A percentile compares a stretch with the other conserved stretches of the same genome.
phyloP scores from a whole-genome alignment of 2,113 vertebrate genomes.

The Sterna hirundo region DNA sequence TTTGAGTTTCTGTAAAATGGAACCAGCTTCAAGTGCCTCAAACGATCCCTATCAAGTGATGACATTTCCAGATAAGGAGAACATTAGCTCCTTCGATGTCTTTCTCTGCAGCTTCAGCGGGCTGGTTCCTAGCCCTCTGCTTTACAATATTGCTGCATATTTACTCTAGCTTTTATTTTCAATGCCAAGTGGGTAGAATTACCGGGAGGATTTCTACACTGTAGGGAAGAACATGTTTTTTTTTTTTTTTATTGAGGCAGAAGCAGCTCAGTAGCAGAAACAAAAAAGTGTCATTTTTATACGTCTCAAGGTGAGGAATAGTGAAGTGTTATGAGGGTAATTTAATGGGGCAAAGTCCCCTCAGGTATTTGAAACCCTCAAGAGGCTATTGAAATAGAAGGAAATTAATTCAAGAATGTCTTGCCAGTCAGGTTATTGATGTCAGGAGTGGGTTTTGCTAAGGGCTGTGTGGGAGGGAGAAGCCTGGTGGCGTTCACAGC shows the following conservation, averaged over 20 bases:
- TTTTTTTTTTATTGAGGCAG: neutral
- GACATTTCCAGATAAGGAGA: constrained; percentile 38
- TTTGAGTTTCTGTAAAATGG: constrained; percentile 59
- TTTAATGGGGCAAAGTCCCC: neutral
- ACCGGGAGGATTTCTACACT: neutral
- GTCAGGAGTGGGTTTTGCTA: neutral
- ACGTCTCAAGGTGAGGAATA: neutral
- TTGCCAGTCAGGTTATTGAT: neutral
- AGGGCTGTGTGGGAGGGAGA: neutral
- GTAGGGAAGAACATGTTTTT: neutral
- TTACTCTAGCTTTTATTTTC: constrained; percentile 13
- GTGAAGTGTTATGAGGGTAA: neutral
- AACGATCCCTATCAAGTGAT: neutral
- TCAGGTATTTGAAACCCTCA: neutral
- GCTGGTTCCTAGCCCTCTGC: neutral
- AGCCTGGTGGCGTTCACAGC: neutral
- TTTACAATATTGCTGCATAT: neutral
- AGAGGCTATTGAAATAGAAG: neutral
- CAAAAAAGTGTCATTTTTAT: neutral
- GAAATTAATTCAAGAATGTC: neutral
- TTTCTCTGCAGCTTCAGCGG: neutral
- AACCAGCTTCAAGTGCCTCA: constrained; percentile 42
- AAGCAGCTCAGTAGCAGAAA: neutral
- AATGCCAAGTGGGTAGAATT: constrained; percentile 1
- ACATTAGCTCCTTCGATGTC: neutral